phyloP scores from a whole-genome alignment of 2,888 invertebrate species.

The Mechanitis mazaeus region DNA sequence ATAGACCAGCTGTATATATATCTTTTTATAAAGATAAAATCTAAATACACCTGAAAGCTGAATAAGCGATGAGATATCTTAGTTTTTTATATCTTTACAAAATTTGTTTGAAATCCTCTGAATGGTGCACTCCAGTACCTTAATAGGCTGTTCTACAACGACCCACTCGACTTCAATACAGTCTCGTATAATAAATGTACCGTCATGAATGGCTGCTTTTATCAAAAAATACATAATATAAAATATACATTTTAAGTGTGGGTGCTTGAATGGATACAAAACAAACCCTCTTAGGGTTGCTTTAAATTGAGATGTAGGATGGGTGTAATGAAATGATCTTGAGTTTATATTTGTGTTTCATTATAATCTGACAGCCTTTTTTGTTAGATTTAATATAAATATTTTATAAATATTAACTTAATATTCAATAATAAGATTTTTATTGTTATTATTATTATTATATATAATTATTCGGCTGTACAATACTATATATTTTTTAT shows the following conservation, averaged over 20 bases:
- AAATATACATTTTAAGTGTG: constrained; percentile 54
- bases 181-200: constrained; percentile 71
- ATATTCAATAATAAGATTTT: too few species aligned
- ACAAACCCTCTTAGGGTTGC: constrained; percentile 19
- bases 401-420: too few species aligned
- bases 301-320: constrained; percentile 3
- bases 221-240: constrained; percentile 62
- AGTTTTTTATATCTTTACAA: constrained; percentile 33
- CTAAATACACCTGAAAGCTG: constrained; percentile 25
- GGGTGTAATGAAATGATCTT: not conserved
- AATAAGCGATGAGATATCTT: constrained; percentile 30
- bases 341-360: not conserved
- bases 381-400: too few species aligned
- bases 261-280: constrained; percentile 55
- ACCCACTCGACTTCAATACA: constrained; percentile 64
- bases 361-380: not conserved
- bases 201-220: constrained; percentile 69
- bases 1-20: too few species aligned
- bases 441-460: too few species aligned
- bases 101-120: constrained; percentile 36
- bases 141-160: constrained; percentile 45
- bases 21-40: constrained; percentile 11
- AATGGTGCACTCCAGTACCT: constrained; percentile 41
- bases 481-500: too few species aligned
- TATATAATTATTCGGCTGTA: too few species aligned